Evolutionary conservation across 2,888 invertebrate species (phyloP).

Genomic region (Masnerella sp.): DNA sequence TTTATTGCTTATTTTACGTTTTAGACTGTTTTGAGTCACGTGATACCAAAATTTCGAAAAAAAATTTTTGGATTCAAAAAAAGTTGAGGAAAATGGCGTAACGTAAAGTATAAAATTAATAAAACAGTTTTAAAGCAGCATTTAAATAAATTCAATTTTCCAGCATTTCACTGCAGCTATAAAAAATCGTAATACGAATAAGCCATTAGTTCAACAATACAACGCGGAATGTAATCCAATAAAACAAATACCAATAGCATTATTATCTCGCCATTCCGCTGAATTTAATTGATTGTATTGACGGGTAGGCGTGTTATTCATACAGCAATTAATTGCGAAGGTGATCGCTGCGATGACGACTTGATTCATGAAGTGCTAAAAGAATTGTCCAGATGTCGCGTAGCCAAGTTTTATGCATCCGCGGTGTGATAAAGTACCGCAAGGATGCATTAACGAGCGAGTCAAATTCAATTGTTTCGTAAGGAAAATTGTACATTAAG

Average conservation of each 20-base stretch:
- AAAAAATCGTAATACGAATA: no score
- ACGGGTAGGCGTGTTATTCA: constrained; percentile 28
- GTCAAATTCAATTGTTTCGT: constrained; percentile 42
- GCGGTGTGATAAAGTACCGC: constrained; percentile 31
- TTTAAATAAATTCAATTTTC: no score
- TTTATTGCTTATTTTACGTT: no score
- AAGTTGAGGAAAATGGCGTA: no score
- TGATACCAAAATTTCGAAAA: no score
- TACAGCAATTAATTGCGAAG: constrained; percentile 37
- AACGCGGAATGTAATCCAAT: constrained; percentile 1
- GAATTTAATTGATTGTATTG: constrained; percentile 11
- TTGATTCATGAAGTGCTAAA: constrained; percentile 55
- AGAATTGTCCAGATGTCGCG: constrained; percentile 49
- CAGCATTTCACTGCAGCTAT: no score
- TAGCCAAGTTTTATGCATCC: constrained; percentile 41
- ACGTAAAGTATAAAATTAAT: no score
- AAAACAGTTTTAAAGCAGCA: no score
- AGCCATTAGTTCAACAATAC: no score
- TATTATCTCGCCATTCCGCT: not conserved
- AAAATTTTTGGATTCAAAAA: no score
- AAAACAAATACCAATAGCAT: constrained; percentile 11
- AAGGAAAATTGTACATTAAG: constrained; percentile 35
- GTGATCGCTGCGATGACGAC: constrained; percentile 31
- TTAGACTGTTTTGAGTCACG: no score
- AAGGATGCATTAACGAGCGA: constrained; percentile 7